phyloP scores from a whole-genome alignment of 2,113 vertebrate species.

The Eolophus roseicapilla region DNA sequence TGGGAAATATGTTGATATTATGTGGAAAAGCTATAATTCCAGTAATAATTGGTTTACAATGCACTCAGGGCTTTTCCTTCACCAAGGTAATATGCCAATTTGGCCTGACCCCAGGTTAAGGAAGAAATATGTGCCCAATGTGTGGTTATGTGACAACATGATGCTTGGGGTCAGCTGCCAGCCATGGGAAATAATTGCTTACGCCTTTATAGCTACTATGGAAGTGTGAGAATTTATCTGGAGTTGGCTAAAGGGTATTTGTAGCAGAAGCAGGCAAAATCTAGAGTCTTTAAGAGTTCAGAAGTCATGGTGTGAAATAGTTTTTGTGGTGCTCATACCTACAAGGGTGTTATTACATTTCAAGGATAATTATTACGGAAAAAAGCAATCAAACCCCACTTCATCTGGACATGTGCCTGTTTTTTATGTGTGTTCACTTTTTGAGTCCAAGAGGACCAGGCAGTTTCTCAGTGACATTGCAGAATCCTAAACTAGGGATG shows the following conservation, averaged over 20 bases:
- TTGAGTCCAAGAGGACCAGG: not conserved
- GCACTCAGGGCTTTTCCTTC: not conserved
- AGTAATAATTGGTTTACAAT: not conserved
- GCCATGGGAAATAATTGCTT: not conserved
- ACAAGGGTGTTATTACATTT: not conserved
- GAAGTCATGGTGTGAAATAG: fast-evolving
- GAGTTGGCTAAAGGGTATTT: not conserved
- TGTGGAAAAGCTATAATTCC: not conserved
- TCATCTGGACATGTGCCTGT: not conserved
- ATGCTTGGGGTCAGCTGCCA: not conserved
- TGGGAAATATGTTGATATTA: not conserved
- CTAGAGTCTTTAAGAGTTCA: not conserved
- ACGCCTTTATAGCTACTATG: not conserved
- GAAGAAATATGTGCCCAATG: not conserved
- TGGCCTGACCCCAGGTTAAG: not conserved
- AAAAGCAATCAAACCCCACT: not conserved
- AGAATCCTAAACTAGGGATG: not conserved
- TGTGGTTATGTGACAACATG: not conserved
- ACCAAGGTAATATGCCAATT: not conserved
- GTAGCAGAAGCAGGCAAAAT: not conserved
- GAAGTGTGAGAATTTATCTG: not conserved
- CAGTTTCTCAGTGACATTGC: not conserved
- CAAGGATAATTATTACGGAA: not conserved
- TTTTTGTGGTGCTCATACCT: not conserved
- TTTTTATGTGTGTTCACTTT: not conserved